Evolutionary conservation across 2,113 vertebrate genomes (phyloP).

Genomic region (Misgurnus anguillicaudatus): DNA sequence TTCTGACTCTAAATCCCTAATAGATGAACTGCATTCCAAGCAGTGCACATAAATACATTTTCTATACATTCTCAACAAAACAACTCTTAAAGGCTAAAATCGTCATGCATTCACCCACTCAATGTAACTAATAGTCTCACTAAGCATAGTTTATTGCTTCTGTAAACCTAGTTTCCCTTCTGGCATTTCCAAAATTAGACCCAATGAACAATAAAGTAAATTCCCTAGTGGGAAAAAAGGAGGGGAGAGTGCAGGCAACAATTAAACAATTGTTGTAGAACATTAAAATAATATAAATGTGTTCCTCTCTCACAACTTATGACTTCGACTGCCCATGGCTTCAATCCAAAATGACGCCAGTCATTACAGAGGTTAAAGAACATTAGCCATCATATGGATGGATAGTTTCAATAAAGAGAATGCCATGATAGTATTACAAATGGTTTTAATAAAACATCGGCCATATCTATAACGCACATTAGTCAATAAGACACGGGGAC

Average conservation of each 20-base stretch:
- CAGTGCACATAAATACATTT: too few relatives aligned
- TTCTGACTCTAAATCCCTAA: neutral
- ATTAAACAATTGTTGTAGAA: slow-evolving; percentile 17
- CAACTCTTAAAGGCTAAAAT: too few relatives aligned
- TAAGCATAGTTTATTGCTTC: neutral
- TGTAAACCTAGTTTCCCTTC: neutral
- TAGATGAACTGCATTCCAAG: neutral
- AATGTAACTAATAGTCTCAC: too few relatives aligned
- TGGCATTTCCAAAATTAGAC: neutral
- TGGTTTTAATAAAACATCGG: slow-evolving; percentile 1
- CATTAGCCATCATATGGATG: neutral
- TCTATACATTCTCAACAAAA: too few relatives aligned
- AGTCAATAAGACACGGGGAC: neutral
- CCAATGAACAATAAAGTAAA: neutral
- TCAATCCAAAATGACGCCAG: neutral
- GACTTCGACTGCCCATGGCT: slow-evolving; percentile 3
- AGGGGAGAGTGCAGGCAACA: neutral
- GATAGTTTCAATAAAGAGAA: neutral
- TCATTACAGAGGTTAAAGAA: neutral
- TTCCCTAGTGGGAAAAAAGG: neutral
- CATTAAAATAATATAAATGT: neutral
- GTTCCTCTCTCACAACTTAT: neutral
- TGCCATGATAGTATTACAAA: slow-evolving; percentile 20
- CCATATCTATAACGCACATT: neutral
- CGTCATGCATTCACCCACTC: too few relatives aligned